phyloP scores from a whole-genome alignment of 2,113 vertebrate species.

The Nannospalax galili region DNA sequence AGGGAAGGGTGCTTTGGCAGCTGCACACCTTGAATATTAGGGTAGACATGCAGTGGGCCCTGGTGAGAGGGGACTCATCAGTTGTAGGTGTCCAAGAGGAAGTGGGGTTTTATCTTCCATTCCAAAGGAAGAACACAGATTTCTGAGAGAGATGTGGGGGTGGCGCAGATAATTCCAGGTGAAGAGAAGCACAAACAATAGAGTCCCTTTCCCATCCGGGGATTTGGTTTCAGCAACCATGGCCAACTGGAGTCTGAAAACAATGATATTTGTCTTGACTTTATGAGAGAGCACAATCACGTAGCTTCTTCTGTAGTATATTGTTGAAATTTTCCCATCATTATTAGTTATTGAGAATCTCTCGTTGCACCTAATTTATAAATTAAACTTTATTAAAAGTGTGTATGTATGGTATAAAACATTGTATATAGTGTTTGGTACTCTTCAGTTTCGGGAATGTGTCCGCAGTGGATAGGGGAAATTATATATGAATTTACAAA shows the following conservation, averaged over 20 bases:
- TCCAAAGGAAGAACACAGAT: neutral
- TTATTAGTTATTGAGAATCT: neutral
- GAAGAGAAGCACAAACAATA: neutral
- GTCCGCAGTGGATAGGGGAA: neutral
- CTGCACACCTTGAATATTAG: accelerated
- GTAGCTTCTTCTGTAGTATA: neutral
- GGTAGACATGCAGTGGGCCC: neutral
- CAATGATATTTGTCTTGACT: neutral
- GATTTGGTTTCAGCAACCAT: neutral
- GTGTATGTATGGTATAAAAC: neutral
- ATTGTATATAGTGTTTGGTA: neutral
- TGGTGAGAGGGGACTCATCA: too few species aligned
- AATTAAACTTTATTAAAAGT: neutral
- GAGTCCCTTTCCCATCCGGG: too few species aligned
- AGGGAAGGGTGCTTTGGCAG: neutral
- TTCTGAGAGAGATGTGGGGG: neutral
- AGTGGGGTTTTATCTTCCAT: neutral
- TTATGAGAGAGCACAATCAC: neutral
- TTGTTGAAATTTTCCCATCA: neutral
- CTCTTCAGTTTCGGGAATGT: neutral
- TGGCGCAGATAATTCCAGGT: neutral
- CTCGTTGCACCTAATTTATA: neutral
- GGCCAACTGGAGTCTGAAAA: neutral
- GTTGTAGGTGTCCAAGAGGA: neutral
- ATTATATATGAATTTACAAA: neutral